A percentile compares a stretch with the other conserved stretches of the same genome.
These are phyloP conservation scores for Eupithecia inturbata DNA, from an alignment of 2,888 invertebrate species.

Conservation along the genomic window DNA sequence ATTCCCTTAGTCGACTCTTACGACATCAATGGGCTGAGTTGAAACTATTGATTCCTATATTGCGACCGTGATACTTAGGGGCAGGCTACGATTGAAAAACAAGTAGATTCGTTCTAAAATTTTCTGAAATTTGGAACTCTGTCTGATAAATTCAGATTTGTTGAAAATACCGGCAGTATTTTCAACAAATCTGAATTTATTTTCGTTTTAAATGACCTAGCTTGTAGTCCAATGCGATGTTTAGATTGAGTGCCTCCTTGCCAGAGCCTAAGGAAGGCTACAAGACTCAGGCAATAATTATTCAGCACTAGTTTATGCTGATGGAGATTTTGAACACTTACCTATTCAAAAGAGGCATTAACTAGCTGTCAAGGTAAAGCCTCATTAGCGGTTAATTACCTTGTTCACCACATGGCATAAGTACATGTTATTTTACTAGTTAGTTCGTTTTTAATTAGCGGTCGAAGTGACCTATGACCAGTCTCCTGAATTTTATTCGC, in stretches of 20 bases:
- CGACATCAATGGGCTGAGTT: no score
- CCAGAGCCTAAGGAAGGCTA: background rate
- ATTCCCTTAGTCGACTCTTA: no score
- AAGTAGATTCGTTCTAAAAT: no score
- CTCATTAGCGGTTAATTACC: conserved; percentile 8
- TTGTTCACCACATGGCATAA: background rate
- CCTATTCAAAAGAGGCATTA: background rate
- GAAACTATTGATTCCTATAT: no score
- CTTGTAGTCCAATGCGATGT: background rate
- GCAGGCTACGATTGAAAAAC: no score
- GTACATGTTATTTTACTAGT: background rate
- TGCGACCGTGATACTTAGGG: no score
- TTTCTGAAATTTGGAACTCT: no score
- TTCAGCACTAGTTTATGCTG: background rate
- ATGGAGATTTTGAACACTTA: background rate
- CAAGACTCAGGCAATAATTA: background rate
- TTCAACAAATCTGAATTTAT: background rate
- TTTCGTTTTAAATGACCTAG: background rate
- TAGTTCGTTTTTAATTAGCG: background rate
- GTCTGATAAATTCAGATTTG: no score
- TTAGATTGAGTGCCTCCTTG: background rate
- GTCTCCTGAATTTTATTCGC: background rate
- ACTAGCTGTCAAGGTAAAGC: background rate
- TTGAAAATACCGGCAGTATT: background rate
- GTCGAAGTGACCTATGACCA: background rate